Evolutionary conservation across 1,140 invertebrate species (phyloP).

Genomic region (Cylas formicarius): DNA sequence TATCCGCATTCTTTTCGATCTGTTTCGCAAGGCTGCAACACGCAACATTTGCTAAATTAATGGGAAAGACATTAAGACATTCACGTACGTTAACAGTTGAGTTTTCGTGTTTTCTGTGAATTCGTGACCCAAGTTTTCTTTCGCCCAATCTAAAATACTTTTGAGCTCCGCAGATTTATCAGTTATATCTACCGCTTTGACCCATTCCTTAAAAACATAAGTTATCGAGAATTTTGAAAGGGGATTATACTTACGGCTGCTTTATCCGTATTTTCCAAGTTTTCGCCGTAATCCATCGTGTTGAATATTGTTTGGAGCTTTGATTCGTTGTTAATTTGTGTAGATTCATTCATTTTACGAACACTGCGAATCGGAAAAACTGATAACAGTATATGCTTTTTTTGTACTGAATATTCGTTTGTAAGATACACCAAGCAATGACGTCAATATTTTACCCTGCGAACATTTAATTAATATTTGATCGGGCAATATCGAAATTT

Average conservation of each 20-base stretch:
- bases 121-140: constrained; percentile 9
- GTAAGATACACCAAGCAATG: too few relatives aligned
- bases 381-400: too few relatives aligned
- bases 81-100: constrained; percentile 3
- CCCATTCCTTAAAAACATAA: constrained; percentile 23
- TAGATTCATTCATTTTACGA: too few relatives aligned
- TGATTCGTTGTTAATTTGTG: too few relatives aligned
- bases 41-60: constrained; percentile 4
- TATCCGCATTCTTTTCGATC: constrained; percentile 26
- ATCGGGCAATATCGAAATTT: too few relatives aligned
- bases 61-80: too few relatives aligned
- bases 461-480: too few relatives aligned
- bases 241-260: constrained; percentile 23
- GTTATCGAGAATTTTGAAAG: constrained; percentile 3
- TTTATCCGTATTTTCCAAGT: constrained; percentile 16
- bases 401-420: too few relatives aligned
- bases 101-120: constrained; percentile 9
- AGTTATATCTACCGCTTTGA: constrained; percentile 7
- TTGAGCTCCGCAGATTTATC: background rate
- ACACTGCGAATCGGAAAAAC: too few relatives aligned
- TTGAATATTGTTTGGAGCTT: constrained; percentile 22
- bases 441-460: too few relatives aligned
- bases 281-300: constrained; percentile 28
- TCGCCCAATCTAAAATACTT: background rate
- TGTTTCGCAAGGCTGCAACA: constrained; percentile 27